A percentile compares a stretch with the other conserved stretches of the same genome.
Evolutionary conservation across 1,140 invertebrate genomes (phyloP).

Genomic region (Heliconius eleuchia): DNA sequence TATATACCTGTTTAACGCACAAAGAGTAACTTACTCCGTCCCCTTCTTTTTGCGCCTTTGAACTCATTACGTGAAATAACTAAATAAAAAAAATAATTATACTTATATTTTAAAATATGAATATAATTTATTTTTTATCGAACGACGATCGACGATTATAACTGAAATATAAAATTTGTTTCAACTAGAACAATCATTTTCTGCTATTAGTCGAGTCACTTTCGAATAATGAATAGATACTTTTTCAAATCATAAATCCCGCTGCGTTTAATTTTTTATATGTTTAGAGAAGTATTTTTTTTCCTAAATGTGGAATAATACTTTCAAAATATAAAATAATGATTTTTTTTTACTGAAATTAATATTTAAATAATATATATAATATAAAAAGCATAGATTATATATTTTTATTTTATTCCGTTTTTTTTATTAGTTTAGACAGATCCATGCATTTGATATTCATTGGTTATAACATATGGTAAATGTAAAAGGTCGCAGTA

Average conservation of each 20-base stretch:
- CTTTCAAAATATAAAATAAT: no score
- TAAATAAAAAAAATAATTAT: no score
- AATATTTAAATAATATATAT: background rate
- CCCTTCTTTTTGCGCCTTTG: background rate
- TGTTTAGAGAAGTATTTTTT: no score
- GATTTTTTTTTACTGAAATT: no score
- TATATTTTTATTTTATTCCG: background rate
- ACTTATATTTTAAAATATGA: no score
- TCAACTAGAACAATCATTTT: background rate
- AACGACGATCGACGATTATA: no score
- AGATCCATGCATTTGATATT: background rate
- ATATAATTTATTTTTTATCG: no score
- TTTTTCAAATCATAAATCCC: no score
- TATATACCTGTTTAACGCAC: no score
- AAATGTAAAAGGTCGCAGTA: constrained; percentile 25
- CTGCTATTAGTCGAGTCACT: background rate
- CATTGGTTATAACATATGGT: constrained; percentile 21
- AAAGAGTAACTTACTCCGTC: background rate
- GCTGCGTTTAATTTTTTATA: no score
- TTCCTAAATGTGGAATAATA: no score
- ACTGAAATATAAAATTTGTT: background rate
- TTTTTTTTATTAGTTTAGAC: background rate
- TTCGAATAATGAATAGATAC: no score
- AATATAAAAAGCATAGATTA: background rate
- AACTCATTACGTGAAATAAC: background rate